Evolutionary conservation across 2,888 invertebrate genomes (phyloP).

Genomic region (Alitta virens): DNA sequence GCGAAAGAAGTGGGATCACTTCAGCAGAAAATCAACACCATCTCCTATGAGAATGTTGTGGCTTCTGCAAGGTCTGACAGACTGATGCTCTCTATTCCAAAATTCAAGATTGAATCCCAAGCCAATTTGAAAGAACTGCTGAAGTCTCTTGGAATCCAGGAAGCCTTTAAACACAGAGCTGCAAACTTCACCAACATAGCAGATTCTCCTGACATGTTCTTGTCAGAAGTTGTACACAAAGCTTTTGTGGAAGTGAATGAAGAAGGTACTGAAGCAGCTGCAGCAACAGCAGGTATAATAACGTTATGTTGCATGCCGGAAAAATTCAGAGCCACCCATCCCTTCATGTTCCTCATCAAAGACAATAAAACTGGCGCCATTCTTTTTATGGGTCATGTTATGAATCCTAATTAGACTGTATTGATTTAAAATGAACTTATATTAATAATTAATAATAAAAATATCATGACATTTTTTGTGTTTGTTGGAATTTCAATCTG

Average conservation of each 20-base stretch:
- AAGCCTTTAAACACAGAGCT: conserved; percentile 31
- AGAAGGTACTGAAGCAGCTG: conserved; percentile 52
- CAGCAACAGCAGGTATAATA: conserved; percentile 33
- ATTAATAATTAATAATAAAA: too few species aligned
- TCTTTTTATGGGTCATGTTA: conserved; percentile 28
- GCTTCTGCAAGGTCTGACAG: neutral
- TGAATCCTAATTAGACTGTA: conserved; percentile 14
- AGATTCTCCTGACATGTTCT: conserved; percentile 29
- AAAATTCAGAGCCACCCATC: conserved; percentile 27
- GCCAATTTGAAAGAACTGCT: conserved; percentile 33
- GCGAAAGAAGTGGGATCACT: neutral
- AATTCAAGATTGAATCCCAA: conserved; percentile 1
- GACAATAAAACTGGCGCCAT: conserved; percentile 21
- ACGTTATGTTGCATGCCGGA: conserved; percentile 10
- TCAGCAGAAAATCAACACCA: neutral
- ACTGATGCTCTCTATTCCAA: neutral
- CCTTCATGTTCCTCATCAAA: conserved; percentile 29
- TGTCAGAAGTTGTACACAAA: conserved; percentile 45
- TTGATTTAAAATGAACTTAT: too few species aligned
- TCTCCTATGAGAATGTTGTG: neutral
- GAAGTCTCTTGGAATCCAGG: conserved; percentile 38
- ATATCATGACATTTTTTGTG: too few species aligned
- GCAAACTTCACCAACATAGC: conserved; percentile 48
- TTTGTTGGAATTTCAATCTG: too few species aligned
- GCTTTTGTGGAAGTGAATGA: conserved; percentile 46